phyloP scores from a whole-genome alignment of 2,888 invertebrate species.

The Drosophila suboccidentalis region DNA sequence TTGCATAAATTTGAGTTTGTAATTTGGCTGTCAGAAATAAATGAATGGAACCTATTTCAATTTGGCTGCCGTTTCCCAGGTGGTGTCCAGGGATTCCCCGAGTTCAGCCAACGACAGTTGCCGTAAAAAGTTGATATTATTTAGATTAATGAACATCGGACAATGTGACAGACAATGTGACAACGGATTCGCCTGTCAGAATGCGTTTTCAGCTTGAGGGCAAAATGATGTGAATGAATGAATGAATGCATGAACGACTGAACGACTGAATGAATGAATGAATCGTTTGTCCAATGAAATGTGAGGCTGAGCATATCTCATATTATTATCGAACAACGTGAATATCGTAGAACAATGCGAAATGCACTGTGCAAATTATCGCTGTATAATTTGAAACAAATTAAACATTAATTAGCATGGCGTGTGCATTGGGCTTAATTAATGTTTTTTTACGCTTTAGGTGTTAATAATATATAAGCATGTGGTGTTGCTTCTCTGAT shows the following conservation, averaged over 20 bases:
- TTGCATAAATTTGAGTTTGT: conserved; percentile 45
- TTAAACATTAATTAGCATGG: conserved; percentile 73
- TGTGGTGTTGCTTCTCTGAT: conserved; percentile 20
- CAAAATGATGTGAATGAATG: conserved; percentile 20
- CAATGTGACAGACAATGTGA: conserved; percentile 29
- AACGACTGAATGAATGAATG: neutral
- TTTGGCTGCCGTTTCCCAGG: conserved; percentile 32
- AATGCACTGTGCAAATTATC: conserved; percentile 28
- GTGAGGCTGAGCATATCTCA: conserved; percentile 14
- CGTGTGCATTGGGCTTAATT: conserved; percentile 71
- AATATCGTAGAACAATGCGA: conserved; percentile 56
- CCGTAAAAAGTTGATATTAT: conserved; percentile 59
- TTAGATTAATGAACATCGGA: conserved; percentile 57
- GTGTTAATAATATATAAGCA: conserved; percentile 67
- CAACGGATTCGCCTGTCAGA: conserved; percentile 46
- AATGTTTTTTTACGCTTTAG: conserved; percentile 66
- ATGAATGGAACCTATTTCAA: conserved; percentile 50
- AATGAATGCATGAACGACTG: conserved; percentile 16
- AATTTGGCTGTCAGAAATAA: conserved; percentile 50
- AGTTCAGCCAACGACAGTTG: conserved; percentile 23
- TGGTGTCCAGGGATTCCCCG: conserved; percentile 51
- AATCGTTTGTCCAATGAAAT: conserved; percentile 5
- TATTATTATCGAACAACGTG: conserved; percentile 3
- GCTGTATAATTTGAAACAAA: conserved; percentile 56
- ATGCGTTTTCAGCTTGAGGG: conserved; percentile 31